Evolutionary conservation across 2,113 vertebrate genomes (phyloP), one percentile per base, ranked within the genome.

Genomic region (Corapipo altera): DNA sequence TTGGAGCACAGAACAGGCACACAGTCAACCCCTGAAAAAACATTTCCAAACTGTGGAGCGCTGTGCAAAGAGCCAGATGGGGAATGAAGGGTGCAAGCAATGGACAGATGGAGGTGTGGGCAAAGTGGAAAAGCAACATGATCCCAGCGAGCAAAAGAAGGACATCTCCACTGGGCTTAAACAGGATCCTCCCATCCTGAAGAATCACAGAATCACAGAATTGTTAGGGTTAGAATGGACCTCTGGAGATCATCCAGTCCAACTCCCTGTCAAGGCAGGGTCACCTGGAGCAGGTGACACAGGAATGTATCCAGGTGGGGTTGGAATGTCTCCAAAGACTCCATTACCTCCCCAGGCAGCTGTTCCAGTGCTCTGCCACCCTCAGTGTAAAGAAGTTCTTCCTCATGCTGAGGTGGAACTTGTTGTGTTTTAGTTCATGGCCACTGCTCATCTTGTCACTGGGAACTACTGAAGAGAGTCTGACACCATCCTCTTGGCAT

Each of bases 1-100:
- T 89, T 52, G 52, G 21, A 89, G 48, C 23, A 73, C 2, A 9
- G 43, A n/a, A 84, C 5, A 72, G 75, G 51, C 22, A 0, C 73
- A 79, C 3, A 17, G 69, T n/a, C 52, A 84, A 33, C 2, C 20
- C 41, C 55, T 39, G 44, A 70, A 43, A 62, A 88, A 89, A 59
- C n/a, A 59, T 5, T 44, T n/a, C 52, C 23, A 30, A 81, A 67
- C 24, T 35, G 33, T 15, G 37, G 22, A 69, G 52, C 0, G 0
- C 66, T 65, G n/a, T 11, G 74, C 2, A 2, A 87, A 71, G 73
- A 64, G 51, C 58, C 41, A 67, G 67, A 86, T 21, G 33, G 70
- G 10, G 30, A 65, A 58, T 0, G 3, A 84, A 77, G n/a, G 28
- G 35, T 26, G 39, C 44, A 93, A 57, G 59, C 24, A 77, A 70